Evolutionary conservation across 2,113 vertebrate genomes (phyloP).

Genomic region (Gnathonemus longibarbis): DNA sequence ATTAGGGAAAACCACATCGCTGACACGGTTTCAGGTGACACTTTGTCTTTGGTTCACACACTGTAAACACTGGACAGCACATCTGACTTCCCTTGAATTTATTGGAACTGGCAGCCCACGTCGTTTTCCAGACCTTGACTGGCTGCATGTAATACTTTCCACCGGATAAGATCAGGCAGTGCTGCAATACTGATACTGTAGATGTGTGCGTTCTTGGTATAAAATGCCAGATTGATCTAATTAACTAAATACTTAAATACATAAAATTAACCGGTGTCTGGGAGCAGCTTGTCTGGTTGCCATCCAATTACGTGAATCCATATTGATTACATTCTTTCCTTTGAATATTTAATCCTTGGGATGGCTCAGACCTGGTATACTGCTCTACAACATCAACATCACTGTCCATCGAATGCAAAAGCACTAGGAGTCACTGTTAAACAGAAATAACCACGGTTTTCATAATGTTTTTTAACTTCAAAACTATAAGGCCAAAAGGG

Average conservation of each 20-base stretch:
- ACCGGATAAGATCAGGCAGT: slow-evolving; percentile 29
- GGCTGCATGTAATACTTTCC: slow-evolving; percentile 41
- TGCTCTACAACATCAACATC: slow-evolving; percentile 23
- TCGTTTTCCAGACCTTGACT: background rate
- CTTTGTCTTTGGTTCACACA: slow-evolving; percentile 28
- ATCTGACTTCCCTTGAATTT: slow-evolving; percentile 24
- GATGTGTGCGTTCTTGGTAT: slow-evolving; percentile 26
- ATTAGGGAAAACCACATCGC: slow-evolving; percentile 55
- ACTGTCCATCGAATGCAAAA: slow-evolving; percentile 15
- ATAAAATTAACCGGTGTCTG: slow-evolving; percentile 31
- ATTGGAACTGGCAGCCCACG: background rate
- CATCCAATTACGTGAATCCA: slow-evolving; percentile 25
- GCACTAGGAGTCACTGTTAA: background rate
- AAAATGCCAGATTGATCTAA: slow-evolving; percentile 18
- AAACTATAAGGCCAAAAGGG: background rate
- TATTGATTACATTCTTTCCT: slow-evolving; percentile 35
- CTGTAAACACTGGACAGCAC: background rate
- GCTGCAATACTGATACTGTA: slow-evolving; percentile 32
- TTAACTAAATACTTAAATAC: slow-evolving; percentile 33
- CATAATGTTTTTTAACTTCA: background rate
- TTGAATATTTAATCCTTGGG: slow-evolving; percentile 51
- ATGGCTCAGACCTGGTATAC: slow-evolving; percentile 35
- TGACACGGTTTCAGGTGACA: slow-evolving; percentile 65
- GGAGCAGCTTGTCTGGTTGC: slow-evolving; percentile 22
- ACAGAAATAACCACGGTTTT: background rate